Evolutionary conservation across 2,113 vertebrate genomes (phyloP), one percentile per base, ranked within the genome.

Genomic region (Epinephelus fuscoguttatus): DNA sequence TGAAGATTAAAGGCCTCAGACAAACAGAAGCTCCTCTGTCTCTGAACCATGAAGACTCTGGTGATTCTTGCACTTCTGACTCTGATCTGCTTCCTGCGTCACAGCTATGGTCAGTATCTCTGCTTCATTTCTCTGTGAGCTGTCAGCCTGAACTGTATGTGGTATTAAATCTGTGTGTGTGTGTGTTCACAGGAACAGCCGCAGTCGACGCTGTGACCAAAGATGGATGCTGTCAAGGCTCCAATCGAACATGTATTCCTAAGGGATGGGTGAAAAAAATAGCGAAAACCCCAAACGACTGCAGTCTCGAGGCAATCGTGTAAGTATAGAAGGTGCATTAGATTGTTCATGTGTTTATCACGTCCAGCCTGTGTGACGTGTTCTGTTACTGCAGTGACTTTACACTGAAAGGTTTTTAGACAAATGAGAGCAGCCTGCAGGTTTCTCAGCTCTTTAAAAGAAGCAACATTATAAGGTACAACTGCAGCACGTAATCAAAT

Each of bases 201-300:
- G 25, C 1, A 4, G 17, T 12, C 7, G 0, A 1, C 0, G 0
- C 33, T 12, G 0, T 14, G 8, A 7, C 4, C 0, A 12, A 0
- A 0, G 3, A 0, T 0, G 5, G 1, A 23, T 86, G 82, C 57
- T 91, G 89, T 23, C 0, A 0, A 0, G 0, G 0, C 0, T 0
- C 0, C 23, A 21, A 0, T 0, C 0, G 0, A 14, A 4, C 0
- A 0, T 0, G 0, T 0, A 1, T 88, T 18, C 45, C 57, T 0
- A 14, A 3, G 4, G 0, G 0, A 0, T n/a, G 0, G 4, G 47
- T 88, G 21, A 13, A 0, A 1, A 4, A 47, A 0, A 23, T 80
- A n/a, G 18, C 0, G 25, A 49, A 0, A 55, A 70, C 19, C 3
- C 0, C 13, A 0, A 0, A 0, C 0, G 0, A 2, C 50, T 89